These are phyloP conservation scores for Squalus acanthias DNA, from an alignment of 2,797 vertebrate species.

Conservation along the genomic window DNA sequence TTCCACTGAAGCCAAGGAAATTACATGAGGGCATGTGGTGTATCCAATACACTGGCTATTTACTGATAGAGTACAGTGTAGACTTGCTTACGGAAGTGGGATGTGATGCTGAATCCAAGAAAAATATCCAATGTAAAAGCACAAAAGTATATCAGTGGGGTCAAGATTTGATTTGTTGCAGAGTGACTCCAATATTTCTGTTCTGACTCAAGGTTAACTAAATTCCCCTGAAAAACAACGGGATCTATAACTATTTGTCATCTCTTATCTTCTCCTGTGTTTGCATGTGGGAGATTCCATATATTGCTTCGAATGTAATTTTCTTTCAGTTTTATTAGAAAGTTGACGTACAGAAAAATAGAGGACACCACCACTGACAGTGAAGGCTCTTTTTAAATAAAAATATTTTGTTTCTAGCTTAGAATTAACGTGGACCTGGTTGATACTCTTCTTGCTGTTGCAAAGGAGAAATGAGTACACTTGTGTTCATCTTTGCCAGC, in stretches of 20 bases:
- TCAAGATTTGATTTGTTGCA: neutral
- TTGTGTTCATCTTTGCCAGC: neutral
- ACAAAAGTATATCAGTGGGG: neutral
- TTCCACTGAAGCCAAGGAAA: neutral
- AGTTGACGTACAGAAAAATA: neutral
- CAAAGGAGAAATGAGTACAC: neutral
- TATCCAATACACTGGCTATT: neutral
- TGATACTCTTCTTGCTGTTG: neutral
- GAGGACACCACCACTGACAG: neutral
- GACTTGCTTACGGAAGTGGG: neutral
- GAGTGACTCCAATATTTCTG: neutral
- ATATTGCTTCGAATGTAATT: neutral
- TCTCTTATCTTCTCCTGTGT: neutral
- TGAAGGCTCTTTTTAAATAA: neutral
- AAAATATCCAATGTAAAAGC: neutral
- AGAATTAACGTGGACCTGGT: neutral
- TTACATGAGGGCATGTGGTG: neutral
- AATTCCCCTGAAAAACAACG: neutral
- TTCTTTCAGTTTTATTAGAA: neutral
- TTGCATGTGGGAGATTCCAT: neutral
- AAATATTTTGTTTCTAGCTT: neutral
- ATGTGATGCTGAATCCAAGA: neutral
- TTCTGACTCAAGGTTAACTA: neutral
- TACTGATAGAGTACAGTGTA: neutral
- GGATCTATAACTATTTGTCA: neutral